Evolutionary conservation across 2,888 invertebrate genomes (phyloP), one percentile per base, ranked within the genome.

Genomic region (Ditula angustiorana): DNA sequence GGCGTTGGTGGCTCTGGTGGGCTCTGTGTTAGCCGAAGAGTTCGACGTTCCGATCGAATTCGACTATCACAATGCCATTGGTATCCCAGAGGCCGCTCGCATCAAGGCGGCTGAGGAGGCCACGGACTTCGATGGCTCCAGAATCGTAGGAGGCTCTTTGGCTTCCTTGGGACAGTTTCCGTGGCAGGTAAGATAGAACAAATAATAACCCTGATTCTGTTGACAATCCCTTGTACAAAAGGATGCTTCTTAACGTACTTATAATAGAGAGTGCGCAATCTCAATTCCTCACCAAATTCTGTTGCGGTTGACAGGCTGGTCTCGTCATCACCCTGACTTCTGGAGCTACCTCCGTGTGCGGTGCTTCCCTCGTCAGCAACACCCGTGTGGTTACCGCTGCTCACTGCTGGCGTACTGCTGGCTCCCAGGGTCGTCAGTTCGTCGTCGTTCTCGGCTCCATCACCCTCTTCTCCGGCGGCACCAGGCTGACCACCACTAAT

Each of bases 51-150:
- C n/a, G n/a, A n/a, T n/a, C n/a, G n/a, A n/a, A n/a, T n/a, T n/a
- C n/a, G n/a, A n/a, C n/a, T n/a, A n/a, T n/a, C n/a, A n/a, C n/a
- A n/a, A n/a, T n/a, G n/a, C n/a, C n/a, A n/a, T n/a, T 66, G 85
- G 84, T 11, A 77, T 87, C 46, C 81, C 85, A 0, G 69, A 70
- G 61, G 84, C 78, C 2, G 78, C 84, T 49, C 74, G 73, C 60
- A 78, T 86, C 30, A 74, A 68, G 2, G 71, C 74, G 30, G 74
- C 75, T 1, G 86, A 86, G 68, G 73, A 75, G 55, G 71, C 77
- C 37, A 70, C 68, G 37, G 59, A 26, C 2, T 67, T 33, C 23
- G 70, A 68, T 0, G 41, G 41, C 11, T 49, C 58, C 0, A 79
- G 77, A 66, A 85, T 86, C 55, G 59, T 78, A 30, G 83, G 83